A percentile compares a stretch with the other conserved stretches of the same genome.
These are phyloP conservation scores for Myotis myotis DNA, from an alignment of 2,797 vertebrate genomes.

Conservation along the genomic window DNA sequence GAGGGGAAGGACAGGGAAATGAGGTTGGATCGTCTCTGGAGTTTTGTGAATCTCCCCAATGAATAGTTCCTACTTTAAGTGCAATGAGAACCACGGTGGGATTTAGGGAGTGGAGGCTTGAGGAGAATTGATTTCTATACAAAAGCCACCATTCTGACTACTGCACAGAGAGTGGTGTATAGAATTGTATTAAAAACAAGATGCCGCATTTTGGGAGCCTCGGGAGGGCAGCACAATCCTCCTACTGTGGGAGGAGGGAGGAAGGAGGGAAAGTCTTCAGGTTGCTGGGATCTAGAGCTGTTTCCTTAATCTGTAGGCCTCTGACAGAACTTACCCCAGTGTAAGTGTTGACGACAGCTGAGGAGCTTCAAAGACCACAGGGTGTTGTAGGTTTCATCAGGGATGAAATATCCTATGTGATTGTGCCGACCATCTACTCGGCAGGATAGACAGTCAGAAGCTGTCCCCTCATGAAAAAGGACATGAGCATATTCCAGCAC, in stretches of 20 bases:
- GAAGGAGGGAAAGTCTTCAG: neutral
- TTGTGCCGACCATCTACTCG: rapidly evolving
- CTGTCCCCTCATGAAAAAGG: neutral
- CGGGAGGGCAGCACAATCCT: neutral
- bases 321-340: neutral
- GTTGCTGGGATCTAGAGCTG: neutral
- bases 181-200: neutral
- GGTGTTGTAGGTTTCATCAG: neutral
- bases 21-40: neutral
- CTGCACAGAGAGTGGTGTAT: neutral
- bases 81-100: neutral
- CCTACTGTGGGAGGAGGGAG: neutral
- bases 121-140: neutral
- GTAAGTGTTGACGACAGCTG: neutral
- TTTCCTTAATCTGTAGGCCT: neutral
- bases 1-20: neutral
- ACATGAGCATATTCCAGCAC: neutral
- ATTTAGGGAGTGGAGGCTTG: neutral
- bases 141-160: neutral
- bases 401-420: neutral
- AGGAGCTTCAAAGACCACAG: neutral
- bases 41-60: neutral
- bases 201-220: neutral
- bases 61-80: neutral
- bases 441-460: neutral